These are phyloP conservation scores for Platygyra sinensis DNA, from an alignment of 64 coral and sea anemone genomes.

Conservation along the genomic window DNA sequence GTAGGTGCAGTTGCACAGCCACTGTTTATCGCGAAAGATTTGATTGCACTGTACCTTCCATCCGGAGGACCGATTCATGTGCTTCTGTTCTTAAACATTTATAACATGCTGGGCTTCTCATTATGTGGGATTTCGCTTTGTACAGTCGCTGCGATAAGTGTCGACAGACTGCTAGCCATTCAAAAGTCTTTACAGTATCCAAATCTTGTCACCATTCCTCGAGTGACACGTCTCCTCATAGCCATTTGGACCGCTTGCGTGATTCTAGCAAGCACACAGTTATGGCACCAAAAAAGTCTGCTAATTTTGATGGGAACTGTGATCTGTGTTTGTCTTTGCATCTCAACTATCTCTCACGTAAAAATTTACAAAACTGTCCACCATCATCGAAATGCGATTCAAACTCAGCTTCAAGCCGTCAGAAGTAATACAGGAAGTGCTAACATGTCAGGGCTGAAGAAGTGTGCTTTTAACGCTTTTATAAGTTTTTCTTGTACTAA, in stretches of 20 bases:
- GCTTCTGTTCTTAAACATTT: background rate
- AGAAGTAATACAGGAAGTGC: background rate
- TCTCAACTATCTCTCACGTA: background rate
- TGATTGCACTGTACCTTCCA: background rate
- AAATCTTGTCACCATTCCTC: background rate
- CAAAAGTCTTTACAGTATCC: background rate
- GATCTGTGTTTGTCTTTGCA: background rate
- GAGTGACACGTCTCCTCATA: background rate
- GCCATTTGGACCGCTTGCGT: slow-evolving; percentile 9
- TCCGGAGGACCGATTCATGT: background rate
- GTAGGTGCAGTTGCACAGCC: background rate
- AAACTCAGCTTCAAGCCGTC: background rate
- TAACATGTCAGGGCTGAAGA: background rate
- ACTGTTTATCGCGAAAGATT: background rate
- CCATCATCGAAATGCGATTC: background rate
- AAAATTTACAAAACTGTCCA: slow-evolving; percentile 20
- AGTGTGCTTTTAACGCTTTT: slow-evolving; percentile 10
- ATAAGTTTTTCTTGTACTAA: background rate
- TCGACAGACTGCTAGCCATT: slow-evolving; percentile 18
- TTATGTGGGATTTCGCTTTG: slow-evolving; percentile 14
- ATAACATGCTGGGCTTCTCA: background rate
- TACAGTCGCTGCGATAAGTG: slow-evolving; percentile 3
- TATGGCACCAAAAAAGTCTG: background rate
- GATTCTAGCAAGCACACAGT: background rate
- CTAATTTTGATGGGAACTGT: background rate